Percentiles rank a stretch among this genome's conserved stretches.
Evolutionary conservation across 2,888 invertebrate species (phyloP).

Genomic region (Spodoptera exigua): DNA sequence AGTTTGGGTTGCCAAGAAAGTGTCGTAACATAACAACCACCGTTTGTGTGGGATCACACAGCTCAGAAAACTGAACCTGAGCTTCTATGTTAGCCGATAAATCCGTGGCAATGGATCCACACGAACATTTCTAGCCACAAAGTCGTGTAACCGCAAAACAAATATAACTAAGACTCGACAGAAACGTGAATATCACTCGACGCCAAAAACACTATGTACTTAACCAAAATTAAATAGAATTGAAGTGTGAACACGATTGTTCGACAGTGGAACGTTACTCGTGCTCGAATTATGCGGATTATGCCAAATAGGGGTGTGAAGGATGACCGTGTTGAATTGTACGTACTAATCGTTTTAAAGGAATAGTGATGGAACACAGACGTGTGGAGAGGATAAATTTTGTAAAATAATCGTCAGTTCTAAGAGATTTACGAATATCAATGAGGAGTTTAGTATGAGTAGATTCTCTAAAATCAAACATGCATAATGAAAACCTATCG

Average conservation of each 20-base stretch:
- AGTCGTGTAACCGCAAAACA: constrained; percentile 37
- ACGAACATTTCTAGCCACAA: constrained; percentile 17
- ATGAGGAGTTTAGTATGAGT: too few species aligned
- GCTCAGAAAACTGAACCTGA: constrained; percentile 6
- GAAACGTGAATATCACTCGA: constrained; percentile 29
- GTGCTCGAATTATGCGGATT: constrained; percentile 43
- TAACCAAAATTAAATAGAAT: constrained; percentile 35
- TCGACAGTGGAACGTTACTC: constrained; percentile 21
- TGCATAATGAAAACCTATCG: too few species aligned
- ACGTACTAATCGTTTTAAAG: neutral
- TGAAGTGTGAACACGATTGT: constrained; percentile 31
- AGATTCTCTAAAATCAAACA: too few species aligned
- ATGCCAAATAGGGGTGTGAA: constrained; percentile 27
- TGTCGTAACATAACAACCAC: too few species aligned
- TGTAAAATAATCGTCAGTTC: too few species aligned
- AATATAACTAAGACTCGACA: constrained; percentile 18
- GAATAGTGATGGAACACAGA: too few species aligned
- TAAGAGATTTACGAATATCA: too few species aligned
- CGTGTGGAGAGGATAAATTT: too few species aligned
- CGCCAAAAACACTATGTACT: constrained; percentile 37
- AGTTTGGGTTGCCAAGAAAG: too few species aligned
- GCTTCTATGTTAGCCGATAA: constrained; percentile 20
- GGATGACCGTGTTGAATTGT: neutral
- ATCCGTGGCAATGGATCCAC: constrained; percentile 35
- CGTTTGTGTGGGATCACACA: constrained; percentile 34